Evolutionary conservation across 1,140 invertebrate species (phyloP).

Genomic region (Drosophila micromelanica): DNA sequence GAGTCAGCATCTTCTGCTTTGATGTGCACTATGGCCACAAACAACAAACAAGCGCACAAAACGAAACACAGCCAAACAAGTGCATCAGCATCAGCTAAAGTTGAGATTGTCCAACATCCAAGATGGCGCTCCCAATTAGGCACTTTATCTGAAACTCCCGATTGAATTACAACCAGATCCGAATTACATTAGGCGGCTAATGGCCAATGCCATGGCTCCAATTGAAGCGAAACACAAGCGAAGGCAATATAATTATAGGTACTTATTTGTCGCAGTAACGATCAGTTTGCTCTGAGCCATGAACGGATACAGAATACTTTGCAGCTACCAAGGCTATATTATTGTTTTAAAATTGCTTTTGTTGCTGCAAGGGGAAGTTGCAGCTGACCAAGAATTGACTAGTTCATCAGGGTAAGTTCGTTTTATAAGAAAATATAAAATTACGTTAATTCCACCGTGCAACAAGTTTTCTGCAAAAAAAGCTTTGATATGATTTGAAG

Average conservation of each 20-base stretch:
- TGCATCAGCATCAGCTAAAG: slow-evolving; percentile 9
- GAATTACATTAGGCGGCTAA: slow-evolving; percentile 58
- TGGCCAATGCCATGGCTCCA: slow-evolving; percentile 41
- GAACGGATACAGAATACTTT: neutral
- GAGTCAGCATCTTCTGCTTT: slow-evolving; percentile 27
- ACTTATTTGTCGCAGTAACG: slow-evolving; percentile 1
- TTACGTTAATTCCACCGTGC: too few relatives aligned
- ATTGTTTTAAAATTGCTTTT: neutral
- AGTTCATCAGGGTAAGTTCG: neutral
- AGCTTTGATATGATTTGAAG: too few relatives aligned
- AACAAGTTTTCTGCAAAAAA: too few relatives aligned
- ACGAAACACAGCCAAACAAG: slow-evolving; percentile 23
- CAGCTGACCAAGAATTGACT: rapidly evolving
- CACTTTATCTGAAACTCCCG: slow-evolving; percentile 47
- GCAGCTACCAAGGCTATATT: neutral
- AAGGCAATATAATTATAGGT: slow-evolving; percentile 16
- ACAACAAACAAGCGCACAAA: slow-evolving; percentile 26
- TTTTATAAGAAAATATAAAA: too few relatives aligned
- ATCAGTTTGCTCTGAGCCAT: slow-evolving; percentile 38
- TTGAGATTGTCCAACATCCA: slow-evolving; percentile 13
- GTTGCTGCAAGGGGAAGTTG: neutral
- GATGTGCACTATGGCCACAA: slow-evolving; percentile 31
- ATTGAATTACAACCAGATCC: slow-evolving; percentile 52
- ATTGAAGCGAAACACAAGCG: slow-evolving; percentile 13
- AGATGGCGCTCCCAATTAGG: slow-evolving; percentile 56